phyloP scores from a whole-genome alignment of 2,888 invertebrate species.

The Asteroscopus sphinx region DNA sequence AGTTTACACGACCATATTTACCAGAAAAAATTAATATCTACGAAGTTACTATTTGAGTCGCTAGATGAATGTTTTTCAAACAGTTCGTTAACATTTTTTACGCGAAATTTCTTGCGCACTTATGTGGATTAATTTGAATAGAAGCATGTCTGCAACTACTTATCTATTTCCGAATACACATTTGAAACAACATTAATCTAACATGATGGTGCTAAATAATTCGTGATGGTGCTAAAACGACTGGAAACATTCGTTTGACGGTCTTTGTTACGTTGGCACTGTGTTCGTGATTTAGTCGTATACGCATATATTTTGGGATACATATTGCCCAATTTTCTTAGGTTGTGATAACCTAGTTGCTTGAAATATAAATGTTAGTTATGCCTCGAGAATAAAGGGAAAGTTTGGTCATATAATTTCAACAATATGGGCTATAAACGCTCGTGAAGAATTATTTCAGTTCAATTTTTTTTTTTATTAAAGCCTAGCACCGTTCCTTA shows the following conservation, averaged over 20 bases:
- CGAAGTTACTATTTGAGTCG: too few species aligned
- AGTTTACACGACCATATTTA: too few species aligned
- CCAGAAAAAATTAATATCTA: too few species aligned
- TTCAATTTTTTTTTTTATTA: too few species aligned
- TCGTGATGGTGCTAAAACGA: slow-evolving; percentile 36
- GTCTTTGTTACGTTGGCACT: slow-evolving; percentile 15
- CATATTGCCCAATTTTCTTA: slow-evolving; percentile 32
- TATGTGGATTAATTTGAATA: too few species aligned
- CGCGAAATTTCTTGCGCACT: too few species aligned
- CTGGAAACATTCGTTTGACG: slow-evolving; percentile 36
- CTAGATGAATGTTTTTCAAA: too few species aligned
- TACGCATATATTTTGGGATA: slow-evolving; percentile 23
- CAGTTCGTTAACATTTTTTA: too few species aligned
- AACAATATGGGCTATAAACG: background rate
- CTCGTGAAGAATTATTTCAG: background rate
- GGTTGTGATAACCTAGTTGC: slow-evolving; percentile 10
- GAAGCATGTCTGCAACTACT: background rate
- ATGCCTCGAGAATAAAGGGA: background rate
- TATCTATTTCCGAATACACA: background rate
- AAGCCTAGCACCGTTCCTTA: too few species aligned
- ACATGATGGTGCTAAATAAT: slow-evolving; percentile 31
- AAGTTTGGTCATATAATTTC: background rate
- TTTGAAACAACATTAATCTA: slow-evolving; percentile 6
- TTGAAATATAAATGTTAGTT: slow-evolving; percentile 1
- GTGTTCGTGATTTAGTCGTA: slow-evolving; percentile 29